A percentile compares a stretch with the other conserved stretches of the same genome.
These are phyloP conservation scores for Oostethus manadensis DNA, from an alignment of 2,113 vertebrate genomes.

Conservation along the genomic window DNA sequence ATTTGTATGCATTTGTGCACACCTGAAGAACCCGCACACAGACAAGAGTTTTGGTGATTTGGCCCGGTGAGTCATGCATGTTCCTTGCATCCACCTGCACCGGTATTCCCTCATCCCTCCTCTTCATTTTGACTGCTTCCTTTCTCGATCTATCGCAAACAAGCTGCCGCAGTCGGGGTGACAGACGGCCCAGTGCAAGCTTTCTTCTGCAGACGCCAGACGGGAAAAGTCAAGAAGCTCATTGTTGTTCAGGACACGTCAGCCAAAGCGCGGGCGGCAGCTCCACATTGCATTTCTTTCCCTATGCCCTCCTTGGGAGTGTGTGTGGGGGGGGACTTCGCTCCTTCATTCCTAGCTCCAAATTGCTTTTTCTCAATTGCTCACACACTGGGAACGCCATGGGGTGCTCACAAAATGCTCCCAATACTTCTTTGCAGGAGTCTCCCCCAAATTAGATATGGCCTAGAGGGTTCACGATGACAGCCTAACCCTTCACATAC, in stretches of 20 bases:
- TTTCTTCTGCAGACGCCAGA: conserved; percentile 51
- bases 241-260: conserved; percentile 63
- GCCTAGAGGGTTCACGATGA: conserved; percentile 20
- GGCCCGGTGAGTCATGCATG: conserved; percentile 60
- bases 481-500: neutral
- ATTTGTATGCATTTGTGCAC: conserved; percentile 5
- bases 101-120: conserved; percentile 37
- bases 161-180: conserved; percentile 52
- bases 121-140: conserved; percentile 33
- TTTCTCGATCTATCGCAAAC: conserved; percentile 61
- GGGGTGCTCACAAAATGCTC: conserved; percentile 15
- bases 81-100: conserved; percentile 44
- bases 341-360: conserved; percentile 48
- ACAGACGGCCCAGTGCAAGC: conserved; percentile 40
- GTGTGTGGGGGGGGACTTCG: conserved; percentile 41
- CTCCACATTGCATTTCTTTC: conserved; percentile 30
- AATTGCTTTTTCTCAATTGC: conserved; percentile 46
- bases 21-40: conserved; percentile 35
- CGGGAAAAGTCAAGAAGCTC: conserved; percentile 37
- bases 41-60: conserved; percentile 61
- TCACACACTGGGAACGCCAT: conserved; percentile 17
- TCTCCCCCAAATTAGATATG: conserved; percentile 24
- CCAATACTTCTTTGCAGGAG: conserved; percentile 23
- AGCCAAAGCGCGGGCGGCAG: conserved; percentile 26
- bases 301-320: conserved; percentile 34